Conservation (phyloP, 2,797 vertebrate genomes). For the Manis crassicaudata region DNA sequence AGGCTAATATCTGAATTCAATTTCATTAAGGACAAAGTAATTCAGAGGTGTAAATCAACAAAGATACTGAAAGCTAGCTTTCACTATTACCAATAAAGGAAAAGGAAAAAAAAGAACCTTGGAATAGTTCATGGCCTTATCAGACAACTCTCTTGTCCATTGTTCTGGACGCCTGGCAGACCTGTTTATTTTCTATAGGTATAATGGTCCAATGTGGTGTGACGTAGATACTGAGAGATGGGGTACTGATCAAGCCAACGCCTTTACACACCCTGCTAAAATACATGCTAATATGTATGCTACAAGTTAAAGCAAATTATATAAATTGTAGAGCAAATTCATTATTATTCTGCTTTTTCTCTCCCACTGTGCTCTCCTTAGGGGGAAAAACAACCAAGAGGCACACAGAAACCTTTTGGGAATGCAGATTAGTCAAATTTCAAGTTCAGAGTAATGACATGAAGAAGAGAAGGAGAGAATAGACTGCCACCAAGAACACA, state of each 20-base stretch:
- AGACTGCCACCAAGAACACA: neutral
- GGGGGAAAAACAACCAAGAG: neutral
- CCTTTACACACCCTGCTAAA: neutral
- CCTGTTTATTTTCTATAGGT: neutral
- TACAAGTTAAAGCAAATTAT: neutral
- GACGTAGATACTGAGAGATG: neutral
- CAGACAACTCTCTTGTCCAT: neutral
- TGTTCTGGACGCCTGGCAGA: neutral
- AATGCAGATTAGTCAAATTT: neutral
- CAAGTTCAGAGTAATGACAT: neutral
- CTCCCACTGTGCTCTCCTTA: neutral
- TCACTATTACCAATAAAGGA: neutral
- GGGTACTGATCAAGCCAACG: neutral
- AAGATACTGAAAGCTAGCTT: neutral
- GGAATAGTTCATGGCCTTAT: neutral
- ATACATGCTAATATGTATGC: neutral
- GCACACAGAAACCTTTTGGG: neutral
- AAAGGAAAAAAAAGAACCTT: neutral
- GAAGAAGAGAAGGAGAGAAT: neutral
- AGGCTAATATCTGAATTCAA: neutral
- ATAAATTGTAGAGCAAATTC: neutral
- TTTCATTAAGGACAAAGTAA: neutral
- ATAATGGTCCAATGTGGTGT: neutral
- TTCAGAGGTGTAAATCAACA: neutral
- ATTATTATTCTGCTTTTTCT: neutral